These are phyloP conservation scores for Trichonephila clavata DNA, from an alignment of 1,140 invertebrate genomes.

Conservation along the genomic window DNA sequence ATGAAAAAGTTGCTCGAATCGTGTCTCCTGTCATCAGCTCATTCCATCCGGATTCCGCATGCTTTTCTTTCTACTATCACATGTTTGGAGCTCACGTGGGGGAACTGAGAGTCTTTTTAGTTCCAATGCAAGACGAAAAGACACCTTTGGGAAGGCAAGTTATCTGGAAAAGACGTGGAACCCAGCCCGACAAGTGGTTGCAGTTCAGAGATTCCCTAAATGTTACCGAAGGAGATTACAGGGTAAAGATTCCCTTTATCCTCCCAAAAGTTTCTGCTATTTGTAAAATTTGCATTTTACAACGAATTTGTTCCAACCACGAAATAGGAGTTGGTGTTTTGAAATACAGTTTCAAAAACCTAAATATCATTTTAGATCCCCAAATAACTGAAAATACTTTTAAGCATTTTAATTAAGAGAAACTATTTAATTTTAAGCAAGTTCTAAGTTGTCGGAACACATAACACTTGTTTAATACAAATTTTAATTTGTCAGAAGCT, in stretches of 20 bases:
- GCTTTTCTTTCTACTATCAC: conserved; percentile 75
- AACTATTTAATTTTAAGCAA: no score
- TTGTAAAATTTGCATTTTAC: no score
- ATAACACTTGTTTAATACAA: no score
- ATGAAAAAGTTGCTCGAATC: conserved; percentile 22
- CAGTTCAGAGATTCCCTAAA: conserved; percentile 49
- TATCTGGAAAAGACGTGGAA: conserved; percentile 68
- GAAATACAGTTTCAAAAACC: no score
- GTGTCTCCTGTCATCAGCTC: background rate
- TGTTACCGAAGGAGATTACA: conserved; percentile 60
- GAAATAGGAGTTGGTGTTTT: no score
- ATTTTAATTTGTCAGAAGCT: no score
- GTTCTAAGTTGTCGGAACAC: no score
- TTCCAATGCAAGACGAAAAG: conserved; percentile 38
- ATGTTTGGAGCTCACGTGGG: conserved; percentile 76
- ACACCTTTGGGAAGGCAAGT: background rate
- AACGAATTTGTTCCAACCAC: no score
- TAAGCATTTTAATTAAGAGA: no score
- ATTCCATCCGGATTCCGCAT: conserved; percentile 16
- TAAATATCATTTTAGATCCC: no score
- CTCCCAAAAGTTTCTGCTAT: no score
- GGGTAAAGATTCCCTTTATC: conserved; percentile 27
- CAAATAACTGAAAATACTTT: no score
- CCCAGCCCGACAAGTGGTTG: conserved; percentile 75
- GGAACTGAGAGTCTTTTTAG: conserved; percentile 51